Evolutionary conservation across 2,113 vertebrate genomes (phyloP), one percentile per base, ranked within the genome.

Genomic region (Hippoglossus stenolepis): DNA sequence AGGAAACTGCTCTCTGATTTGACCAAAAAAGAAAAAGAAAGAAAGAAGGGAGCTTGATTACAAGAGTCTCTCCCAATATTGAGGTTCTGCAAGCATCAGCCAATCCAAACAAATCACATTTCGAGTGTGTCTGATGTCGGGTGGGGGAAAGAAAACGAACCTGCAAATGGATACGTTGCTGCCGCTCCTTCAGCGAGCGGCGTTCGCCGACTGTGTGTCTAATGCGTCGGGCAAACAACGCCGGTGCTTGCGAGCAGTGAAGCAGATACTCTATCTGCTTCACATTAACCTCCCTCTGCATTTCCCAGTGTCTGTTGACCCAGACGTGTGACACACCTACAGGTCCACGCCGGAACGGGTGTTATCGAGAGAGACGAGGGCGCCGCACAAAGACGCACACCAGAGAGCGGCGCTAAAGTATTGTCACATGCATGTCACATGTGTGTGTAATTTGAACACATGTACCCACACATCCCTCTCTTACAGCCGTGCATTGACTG

Each of bases 231-330:
- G 45, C 64, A 85, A 87, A 82, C 80, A 83, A 21, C 38, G 28
- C 60, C 17, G 65, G 64, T 79, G 65, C 60, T 70, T 10, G 23
- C 71, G 73, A 59, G 78, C 76, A 24, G 69, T 69, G 75, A 63
- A 54, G 24, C 70, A 60, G 77, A 72, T 47, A 45, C 43, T 45
- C 75, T 70, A 60, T 81, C 73, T 82, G 83, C 68, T 67, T 71
- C 77, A 67, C 73, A 84, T 92, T 85, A 84, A 53, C 84, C 86
- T 83, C 82, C 89, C 82, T 56, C 82, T 77, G 83, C 38, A 71
- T 71, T 31, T 57, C 70, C 77, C 82, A 38, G 10, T 70, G 76
- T 77, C 51, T 84, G 81, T 83, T 89, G 89, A 89, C 85, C 87
- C 77, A 77, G 61, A 51, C 38, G 9, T 61, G 64, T 85, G 69